A percentile compares a stretch with the other conserved stretches of the same genome.
Conservation (phyloP, 2,797 vertebrate species). For the Potorous gilbertii region DNA sequence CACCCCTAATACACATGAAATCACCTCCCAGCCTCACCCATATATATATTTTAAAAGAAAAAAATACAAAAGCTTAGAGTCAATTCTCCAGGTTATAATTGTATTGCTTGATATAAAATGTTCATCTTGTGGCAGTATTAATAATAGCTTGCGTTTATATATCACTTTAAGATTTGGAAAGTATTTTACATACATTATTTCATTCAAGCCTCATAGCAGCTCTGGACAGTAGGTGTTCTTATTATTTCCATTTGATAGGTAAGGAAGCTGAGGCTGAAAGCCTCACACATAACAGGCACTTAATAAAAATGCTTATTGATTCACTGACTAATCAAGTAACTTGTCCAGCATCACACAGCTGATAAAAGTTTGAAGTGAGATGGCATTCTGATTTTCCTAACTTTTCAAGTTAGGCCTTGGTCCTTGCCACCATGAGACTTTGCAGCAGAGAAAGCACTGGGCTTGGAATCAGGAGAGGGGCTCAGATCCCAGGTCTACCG, state of each 20-base stretch:
- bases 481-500: not conserved
- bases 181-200: not conserved
- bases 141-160: not conserved
- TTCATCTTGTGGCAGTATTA: not conserved
- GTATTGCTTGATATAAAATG: not conserved
- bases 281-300: not conserved
- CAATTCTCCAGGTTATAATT: not conserved
- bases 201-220: not conserved
- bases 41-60: not conserved
- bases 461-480: not conserved
- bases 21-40: not conserved
- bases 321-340: not conserved
- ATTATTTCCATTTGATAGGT: not conserved
- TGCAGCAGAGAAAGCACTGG: not conserved
- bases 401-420: not conserved
- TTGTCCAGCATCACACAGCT: not conserved
- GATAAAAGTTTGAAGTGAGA: not conserved
- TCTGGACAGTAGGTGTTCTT: not conserved
- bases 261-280: not conserved
- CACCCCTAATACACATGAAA: not conserved
- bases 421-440: not conserved
- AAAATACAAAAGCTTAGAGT: not conserved
- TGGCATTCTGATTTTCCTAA: not conserved
- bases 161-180: not conserved
- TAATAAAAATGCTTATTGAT: not conserved